Base-by-base conservation (phyloP, 2,113 vertebrate species). In the Pleuronectes platessa region DNA sequence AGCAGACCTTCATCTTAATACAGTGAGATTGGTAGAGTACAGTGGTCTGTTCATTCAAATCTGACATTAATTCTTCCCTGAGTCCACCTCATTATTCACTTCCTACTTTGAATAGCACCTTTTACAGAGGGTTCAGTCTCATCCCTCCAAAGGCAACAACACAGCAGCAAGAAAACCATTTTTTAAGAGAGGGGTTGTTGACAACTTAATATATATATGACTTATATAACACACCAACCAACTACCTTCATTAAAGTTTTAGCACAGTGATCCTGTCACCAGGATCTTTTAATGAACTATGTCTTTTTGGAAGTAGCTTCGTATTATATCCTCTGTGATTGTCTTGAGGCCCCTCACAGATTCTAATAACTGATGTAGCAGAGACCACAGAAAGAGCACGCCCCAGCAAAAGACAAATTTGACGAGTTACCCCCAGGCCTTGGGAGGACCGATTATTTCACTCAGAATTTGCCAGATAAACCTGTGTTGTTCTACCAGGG, bases 401-500 rank as follows among this genome's bases (percentile, higher is more conserved):
- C 5, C 23, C 26, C 13, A 56, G 68, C 69, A 68, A 68, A 71
- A 80, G 61, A 73, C 56, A 47, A 61, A 79, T 86, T 73, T 82
- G 63, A 68, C 58, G 45, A n/a, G 68, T 79, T 75, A 79, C 81
- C 76, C 82, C 26, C 27, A 23, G 58, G 65, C 70, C 53, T 23
- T 14, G 5, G 18, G 70, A 69, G 51, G 67, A 72, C 71, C 79
- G 77, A 76, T 88, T 31, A 82, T 90, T 86, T 76, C 72, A 27
- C 58, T 4, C 6, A 60, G 37, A 63, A 71, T 86, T 79, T 68
- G 63, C 14, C 31, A 79, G 86, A 90, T 91, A 90, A 89, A 84
- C 63, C 55, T 71, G 61, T 87, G 85, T 90, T 91, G 79, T 89
- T 90, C 87, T 77, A 81, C 14, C 0, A 23, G 31, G 67, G 70